Base-by-base conservation (phyloP, 2,797 vertebrate genomes). In the Amblyraja radiata region DNA sequence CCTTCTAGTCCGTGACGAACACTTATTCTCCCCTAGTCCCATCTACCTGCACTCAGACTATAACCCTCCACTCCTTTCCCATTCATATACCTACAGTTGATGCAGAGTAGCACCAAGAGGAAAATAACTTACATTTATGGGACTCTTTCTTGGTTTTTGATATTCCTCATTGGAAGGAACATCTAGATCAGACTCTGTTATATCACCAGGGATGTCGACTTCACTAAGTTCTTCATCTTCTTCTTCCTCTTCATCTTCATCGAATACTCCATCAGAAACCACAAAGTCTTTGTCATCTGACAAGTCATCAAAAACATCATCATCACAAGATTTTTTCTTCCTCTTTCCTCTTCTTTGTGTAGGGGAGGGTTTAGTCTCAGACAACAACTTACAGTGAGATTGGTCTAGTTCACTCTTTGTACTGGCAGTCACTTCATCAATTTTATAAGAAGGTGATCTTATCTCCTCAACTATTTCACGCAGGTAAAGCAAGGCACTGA, bases 401-500 rank as follows among this genome's bases (percentile, higher is more conserved):
- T 92, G 93, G 36, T 95, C 93, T 6, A 94, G 93, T 63, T 94
- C 93, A 93, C 94, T 73, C 32, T 91, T 58, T 93, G 32, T 10
- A 25, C 79, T 3, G 0, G 91, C 81, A 7, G 94, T 10, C 93
- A 94, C 0, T 14, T 92, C 90, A 76, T 76, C 90, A 54, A 79
- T 94, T 39, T 93, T 93, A 90, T 94, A 95, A 95, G 88, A 95
- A 9, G 95, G 93, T 0, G 96, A 95, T 0, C 95, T 95, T 93
- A 97, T 94, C 93, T 98, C 97, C 94, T 97, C 97, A 0, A 97
- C 97, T 95, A 99, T 94, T 94, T 95, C 95, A 61, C 97, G 97
- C 93, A 99, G 97, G 95, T 98, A 99, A 93, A 97, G 97, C 95
- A 99, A 94, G 0, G 98, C 98, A 95, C 98, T 99, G 94, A 16